Evolutionary conservation across 2,113 vertebrate species (phyloP).

Genomic region (Pleuronectes platessa): DNA sequence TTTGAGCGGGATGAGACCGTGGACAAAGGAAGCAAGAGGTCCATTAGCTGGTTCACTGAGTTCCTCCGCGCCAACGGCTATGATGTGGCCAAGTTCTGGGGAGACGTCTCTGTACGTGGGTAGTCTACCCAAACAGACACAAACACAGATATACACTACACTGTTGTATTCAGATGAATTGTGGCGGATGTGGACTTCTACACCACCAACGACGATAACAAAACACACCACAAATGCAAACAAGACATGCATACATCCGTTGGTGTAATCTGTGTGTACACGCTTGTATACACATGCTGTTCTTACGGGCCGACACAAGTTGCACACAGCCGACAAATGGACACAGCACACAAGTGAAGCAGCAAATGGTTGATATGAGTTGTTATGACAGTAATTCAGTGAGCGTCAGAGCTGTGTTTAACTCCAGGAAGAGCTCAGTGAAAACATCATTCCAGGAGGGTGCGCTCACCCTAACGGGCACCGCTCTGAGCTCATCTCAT

Average conservation of each 20-base stretch:
- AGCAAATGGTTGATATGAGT: constrained; percentile 57
- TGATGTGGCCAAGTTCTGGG: constrained; percentile 97
- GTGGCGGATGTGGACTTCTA: constrained; percentile 6
- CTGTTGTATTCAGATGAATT: background rate
- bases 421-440: constrained; percentile 43
- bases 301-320: constrained; percentile 21
- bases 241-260: constrained; percentile 14
- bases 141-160: constrained; percentile 24
- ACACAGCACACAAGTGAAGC: constrained; percentile 30
- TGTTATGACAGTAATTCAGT: constrained; percentile 69
- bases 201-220: constrained; percentile 31
- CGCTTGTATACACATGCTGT: constrained; percentile 21
- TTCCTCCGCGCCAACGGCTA: constrained; percentile 94
- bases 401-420: constrained; percentile 60
- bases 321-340: constrained; percentile 23
- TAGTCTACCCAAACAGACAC: constrained; percentile 17
- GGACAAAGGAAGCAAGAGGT: constrained; percentile 98
- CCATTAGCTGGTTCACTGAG: constrained; percentile 98
- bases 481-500: constrained; percentile 34
- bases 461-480: constrained; percentile 37
- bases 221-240: constrained; percentile 47
- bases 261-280: constrained; percentile 5
- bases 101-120: constrained; percentile 94
- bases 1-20: constrained; percentile 96
- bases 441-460: constrained; percentile 63